A percentile compares a stretch with the other conserved stretches of the same genome.
These are phyloP conservation scores for Phenganax subtilis DNA, from an alignment of 92 coral and sea anemone species.

Conservation along the genomic window DNA sequence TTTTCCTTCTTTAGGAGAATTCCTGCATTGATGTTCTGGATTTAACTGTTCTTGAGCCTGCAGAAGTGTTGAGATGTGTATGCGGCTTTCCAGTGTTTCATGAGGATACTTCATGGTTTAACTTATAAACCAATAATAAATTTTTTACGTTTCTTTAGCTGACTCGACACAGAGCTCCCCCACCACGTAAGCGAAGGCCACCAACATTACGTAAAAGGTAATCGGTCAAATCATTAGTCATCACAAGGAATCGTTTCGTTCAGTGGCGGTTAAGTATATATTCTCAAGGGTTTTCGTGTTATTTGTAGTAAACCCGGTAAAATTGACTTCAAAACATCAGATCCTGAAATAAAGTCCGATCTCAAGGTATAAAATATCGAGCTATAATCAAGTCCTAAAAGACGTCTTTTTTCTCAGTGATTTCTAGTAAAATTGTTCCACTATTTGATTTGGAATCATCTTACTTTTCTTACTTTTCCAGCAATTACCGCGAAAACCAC, in stretches of 20 bases:
- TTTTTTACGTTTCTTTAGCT: slow-evolving; percentile 24
- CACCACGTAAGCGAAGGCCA: slow-evolving; percentile 61
- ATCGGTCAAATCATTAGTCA: not conserved
- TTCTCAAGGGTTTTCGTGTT: not conserved
- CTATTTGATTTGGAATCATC: not conserved
- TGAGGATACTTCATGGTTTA: not conserved
- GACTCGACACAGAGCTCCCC: slow-evolving; percentile 66
- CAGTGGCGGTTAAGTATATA: not conserved
- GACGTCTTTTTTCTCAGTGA: not conserved
- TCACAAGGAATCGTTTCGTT: too few species aligned
- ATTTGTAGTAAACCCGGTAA: slow-evolving; percentile 1
- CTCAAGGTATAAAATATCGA: not conserved
- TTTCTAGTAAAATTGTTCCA: not conserved
- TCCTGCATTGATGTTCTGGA: slow-evolving; percentile 4
- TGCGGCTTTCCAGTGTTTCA: not conserved
- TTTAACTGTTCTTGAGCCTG: slow-evolving; percentile 40
- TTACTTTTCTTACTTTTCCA: not conserved
- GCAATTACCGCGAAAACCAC: slow-evolving; percentile 36
- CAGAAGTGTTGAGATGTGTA: slow-evolving; percentile 54
- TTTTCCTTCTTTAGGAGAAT: not conserved
- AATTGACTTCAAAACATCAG: slow-evolving; percentile 8
- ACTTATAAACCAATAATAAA: not conserved
- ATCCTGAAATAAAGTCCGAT: slow-evolving; percentile 20
- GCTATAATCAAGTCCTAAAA: not conserved
- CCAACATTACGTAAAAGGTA: slow-evolving; percentile 53